Evolutionary conservation across 2,888 invertebrate species (phyloP), one percentile per base, ranked within the genome.

Genomic region (Xiphydria camelus): DNA sequence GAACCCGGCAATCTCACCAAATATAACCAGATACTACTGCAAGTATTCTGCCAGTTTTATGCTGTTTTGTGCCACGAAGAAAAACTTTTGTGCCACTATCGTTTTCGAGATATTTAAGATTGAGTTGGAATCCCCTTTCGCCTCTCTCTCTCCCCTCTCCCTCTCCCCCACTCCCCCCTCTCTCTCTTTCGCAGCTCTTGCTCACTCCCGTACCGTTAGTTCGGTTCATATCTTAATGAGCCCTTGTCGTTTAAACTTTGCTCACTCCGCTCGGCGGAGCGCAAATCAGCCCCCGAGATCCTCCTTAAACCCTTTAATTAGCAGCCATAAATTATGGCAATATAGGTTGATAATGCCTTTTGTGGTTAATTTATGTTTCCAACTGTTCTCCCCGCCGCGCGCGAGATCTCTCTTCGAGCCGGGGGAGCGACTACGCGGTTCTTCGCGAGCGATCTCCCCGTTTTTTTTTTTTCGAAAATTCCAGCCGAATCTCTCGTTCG

Each of bases 291-390:
- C 58, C 54, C 56, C 55, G 52, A 62, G 62, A 65, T 66, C 62
- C 64, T 60, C 58, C 58, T 62, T 66, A 64, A 66, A 61, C 62
- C 66, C 64, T 66, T 66, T 66, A 66, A 65, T 67, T 65, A 65
- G 62, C 49, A 57, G 59, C 61, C 60, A 62, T 68, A 66, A 68
- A 64, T 66, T 64, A 59, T 58, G 55, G 52, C 59, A 64, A 62
- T 62, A 62, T 57, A 63, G 59, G 57, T 64, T 62, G 64, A 66
- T 66, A 64, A 64, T 64, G 61, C 62, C 59, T 55, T 51, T 51
- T 53, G 53, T 23, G 51, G 56, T 51, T 55, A 57, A 62, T 62
- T 62, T 61, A 59, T 58, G 57, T 37, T 33, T 55, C 49, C 49
- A 34, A 46, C 40, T 47, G 45, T 45, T 45, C 45, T 39, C 29